These are phyloP conservation scores for Acrobasis suavella DNA, from an alignment of 2,888 invertebrate species.

Conservation along the genomic window DNA sequence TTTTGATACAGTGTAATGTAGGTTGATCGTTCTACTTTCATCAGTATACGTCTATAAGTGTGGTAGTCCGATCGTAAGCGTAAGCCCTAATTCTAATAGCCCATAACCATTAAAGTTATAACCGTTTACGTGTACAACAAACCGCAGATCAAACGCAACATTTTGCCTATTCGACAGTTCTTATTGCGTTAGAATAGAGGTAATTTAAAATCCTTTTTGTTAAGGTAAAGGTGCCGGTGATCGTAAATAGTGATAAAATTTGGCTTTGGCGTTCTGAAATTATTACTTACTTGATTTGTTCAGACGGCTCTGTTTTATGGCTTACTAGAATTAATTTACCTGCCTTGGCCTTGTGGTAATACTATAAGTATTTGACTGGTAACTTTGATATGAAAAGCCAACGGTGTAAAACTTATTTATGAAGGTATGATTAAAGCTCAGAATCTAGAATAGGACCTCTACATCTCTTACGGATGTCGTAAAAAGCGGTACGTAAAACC, in stretches of 20 bases:
- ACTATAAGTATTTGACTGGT: not conserved
- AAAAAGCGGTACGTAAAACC: too few species aligned
- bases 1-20: not conserved
- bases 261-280: not conserved
- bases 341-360: not conserved
- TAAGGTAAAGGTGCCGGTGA: not conserved
- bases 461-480: too few species aligned
- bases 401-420: not conserved
- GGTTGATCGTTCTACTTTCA: not conserved
- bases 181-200: constrained; percentile 1
- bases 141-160: not conserved
- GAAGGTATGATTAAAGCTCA: too few species aligned
- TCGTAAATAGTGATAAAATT: not conserved
- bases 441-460: too few species aligned
- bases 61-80: not conserved
- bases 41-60: not conserved
- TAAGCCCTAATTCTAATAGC: not conserved
- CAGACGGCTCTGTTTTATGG: not conserved
- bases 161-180: not conserved
- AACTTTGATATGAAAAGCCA: not conserved
- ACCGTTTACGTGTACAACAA: not conserved
- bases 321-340: not conserved
- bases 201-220: not conserved
- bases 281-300: not conserved
- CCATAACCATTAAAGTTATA: not conserved